A percentile compares a stretch with the other conserved stretches of the same genome.
Evolutionary conservation across 2,113 vertebrate species (phyloP).

Genomic region (Xiphorhynchus elegans): DNA sequence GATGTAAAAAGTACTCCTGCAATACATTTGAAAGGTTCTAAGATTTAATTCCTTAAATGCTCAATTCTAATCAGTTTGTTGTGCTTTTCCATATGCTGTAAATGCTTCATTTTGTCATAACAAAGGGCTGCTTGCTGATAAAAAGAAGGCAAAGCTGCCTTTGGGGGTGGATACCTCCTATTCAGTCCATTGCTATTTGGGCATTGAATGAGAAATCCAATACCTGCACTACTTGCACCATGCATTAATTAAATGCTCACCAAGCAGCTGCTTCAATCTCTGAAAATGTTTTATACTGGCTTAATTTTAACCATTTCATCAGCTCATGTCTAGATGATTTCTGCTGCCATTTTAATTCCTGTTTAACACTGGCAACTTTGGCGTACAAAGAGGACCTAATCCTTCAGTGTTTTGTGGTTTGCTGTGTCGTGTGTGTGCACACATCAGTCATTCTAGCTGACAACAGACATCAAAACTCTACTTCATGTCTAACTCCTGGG

Average conservation of each 20-base stretch:
- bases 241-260: neutral
- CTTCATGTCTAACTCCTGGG: neutral
- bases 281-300: neutral
- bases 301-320: neutral
- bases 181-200: neutral
- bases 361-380: neutral
- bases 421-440: neutral
- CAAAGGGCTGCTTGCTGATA: neutral
- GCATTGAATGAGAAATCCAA: neutral
- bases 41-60: neutral
- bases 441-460: neutral
- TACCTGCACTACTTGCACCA: neutral
- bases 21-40: neutral
- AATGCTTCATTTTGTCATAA: neutral
- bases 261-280: neutral
- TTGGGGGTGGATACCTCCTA: accelerated
- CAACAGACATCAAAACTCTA: neutral
- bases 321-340: neutral
- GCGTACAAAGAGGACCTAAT: neutral
- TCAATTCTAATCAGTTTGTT: neutral
- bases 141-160: neutral
- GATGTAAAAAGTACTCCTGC: neutral
- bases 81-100: neutral
- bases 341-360: neutral
- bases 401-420: neutral